Conservation (phyloP, 1,140 invertebrate genomes). For the Proctacanthus coquilletti region DNA sequence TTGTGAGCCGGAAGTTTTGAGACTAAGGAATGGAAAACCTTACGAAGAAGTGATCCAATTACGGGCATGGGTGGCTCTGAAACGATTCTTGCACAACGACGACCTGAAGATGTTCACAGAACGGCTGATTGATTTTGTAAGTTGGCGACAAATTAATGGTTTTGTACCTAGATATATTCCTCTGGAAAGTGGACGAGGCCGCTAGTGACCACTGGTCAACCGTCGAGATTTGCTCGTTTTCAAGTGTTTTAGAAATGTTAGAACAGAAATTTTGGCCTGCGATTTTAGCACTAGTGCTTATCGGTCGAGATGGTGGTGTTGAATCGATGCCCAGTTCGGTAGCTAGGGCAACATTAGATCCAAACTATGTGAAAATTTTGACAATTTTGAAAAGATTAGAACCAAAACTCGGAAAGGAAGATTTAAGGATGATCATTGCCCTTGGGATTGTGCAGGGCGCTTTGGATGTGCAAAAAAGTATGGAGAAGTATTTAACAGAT, state of each 20-base stretch:
- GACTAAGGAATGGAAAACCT: too few relatives aligned
- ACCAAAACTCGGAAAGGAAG: conserved; percentile 12
- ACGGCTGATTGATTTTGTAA: neutral
- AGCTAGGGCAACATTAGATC: conserved; percentile 10
- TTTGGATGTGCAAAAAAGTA: conserved; percentile 15
- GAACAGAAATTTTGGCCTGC: too few relatives aligned
- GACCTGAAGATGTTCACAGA: too few relatives aligned
- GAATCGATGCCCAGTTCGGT: too few relatives aligned
- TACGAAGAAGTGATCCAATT: too few relatives aligned
- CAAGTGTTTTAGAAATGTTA: too few relatives aligned
- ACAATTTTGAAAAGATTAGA: conserved; percentile 17
- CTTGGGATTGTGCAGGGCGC: conserved; percentile 22
- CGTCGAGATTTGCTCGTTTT: neutral
- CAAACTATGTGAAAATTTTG: conserved; percentile 16
- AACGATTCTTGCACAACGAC: too few relatives aligned
- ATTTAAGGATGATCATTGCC: conserved; percentile 14
- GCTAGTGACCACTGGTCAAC: neutral
- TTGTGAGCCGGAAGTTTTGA: too few relatives aligned
- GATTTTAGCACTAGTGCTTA: neutral
- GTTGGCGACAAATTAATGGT: neutral
- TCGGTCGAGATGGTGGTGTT: neutral
- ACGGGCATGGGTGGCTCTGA: too few relatives aligned
- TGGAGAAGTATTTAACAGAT: conserved; percentile 18
- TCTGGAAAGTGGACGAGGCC: neutral
- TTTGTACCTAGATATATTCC: neutral